phyloP scores from a whole-genome alignment of 2,888 invertebrate genomes.

The Torymus texanus region DNA sequence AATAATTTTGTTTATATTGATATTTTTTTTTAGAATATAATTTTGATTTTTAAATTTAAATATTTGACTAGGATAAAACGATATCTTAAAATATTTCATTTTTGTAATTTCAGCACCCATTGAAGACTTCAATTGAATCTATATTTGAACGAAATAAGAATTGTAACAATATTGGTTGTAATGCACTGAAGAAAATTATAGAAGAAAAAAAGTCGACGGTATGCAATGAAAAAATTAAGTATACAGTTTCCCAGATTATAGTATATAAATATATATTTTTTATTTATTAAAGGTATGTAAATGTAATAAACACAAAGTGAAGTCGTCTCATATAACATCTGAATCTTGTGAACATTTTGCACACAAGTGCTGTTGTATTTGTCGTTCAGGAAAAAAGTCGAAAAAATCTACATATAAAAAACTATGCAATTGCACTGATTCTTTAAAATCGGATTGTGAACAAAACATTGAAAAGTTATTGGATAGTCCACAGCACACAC shows the following conservation, averaged over 20 bases:
- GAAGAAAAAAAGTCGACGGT: not conserved
- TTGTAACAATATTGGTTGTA: not conserved
- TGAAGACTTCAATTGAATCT: not conserved
- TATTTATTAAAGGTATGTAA: constrained; percentile 18
- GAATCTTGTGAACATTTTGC: not conserved
- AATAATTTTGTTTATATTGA: no score
- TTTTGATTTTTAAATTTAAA: no score
- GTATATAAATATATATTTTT: not conserved
- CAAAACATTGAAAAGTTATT: no score
- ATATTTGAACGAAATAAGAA: constrained; percentile 15
- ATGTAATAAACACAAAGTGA: constrained; percentile 5
- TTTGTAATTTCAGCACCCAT: constrained; percentile 1
- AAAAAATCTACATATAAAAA: not conserved
- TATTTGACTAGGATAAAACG: no score
- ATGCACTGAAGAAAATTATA: not conserved
- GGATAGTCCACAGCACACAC: no score
- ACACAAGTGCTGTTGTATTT: no score
- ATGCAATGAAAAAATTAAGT: not conserved
- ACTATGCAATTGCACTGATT: not conserved
- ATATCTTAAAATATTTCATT: not conserved
- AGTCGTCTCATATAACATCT: not conserved
- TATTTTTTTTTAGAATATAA: no score
- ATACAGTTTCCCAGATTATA: not conserved
- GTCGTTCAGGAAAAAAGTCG: no score
- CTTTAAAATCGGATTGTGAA: no score